phyloP scores from a whole-genome alignment of 2,888 invertebrate genomes.

The Craniophora ligustri region DNA sequence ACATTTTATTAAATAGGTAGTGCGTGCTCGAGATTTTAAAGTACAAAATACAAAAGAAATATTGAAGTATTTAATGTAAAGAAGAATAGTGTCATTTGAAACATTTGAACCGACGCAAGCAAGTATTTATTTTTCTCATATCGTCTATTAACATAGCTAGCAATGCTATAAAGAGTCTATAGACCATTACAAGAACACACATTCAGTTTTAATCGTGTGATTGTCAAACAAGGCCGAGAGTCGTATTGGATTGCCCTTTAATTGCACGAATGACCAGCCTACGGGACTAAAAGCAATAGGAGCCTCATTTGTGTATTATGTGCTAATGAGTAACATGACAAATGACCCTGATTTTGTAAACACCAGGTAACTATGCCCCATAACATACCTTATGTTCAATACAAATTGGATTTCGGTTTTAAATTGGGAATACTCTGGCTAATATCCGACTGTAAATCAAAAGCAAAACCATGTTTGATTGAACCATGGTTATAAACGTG shows the following conservation, averaged over 20 bases:
- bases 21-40: not conserved
- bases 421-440: slow-evolving; percentile 25
- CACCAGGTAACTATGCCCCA: too few species aligned
- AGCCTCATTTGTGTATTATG: not conserved
- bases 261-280: slow-evolving; percentile 5
- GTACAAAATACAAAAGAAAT: not conserved
- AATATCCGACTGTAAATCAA: slow-evolving; percentile 35
- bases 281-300: not conserved
- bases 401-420: slow-evolving; percentile 20
- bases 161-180: slow-evolving; percentile 11
- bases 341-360: too few species aligned
- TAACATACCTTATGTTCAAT: not conserved
- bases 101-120: slow-evolving; percentile 16
- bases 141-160: slow-evolving; percentile 24
- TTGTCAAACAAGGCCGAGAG: slow-evolving; percentile 8
- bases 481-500: not conserved
- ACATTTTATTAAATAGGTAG: not conserved
- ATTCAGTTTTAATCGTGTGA: not conserved
- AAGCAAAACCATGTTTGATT: slow-evolving; percentile 2
- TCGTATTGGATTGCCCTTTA: slow-evolving; percentile 13
- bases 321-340: not conserved
- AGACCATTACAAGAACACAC: slow-evolving; percentile 15
- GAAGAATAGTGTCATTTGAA: slow-evolving; percentile 27
- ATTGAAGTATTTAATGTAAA: not conserved
- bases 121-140: slow-evolving; percentile 39